phyloP scores from a whole-genome alignment of 2,797 vertebrate species.

The Poliocrania exsul region DNA sequence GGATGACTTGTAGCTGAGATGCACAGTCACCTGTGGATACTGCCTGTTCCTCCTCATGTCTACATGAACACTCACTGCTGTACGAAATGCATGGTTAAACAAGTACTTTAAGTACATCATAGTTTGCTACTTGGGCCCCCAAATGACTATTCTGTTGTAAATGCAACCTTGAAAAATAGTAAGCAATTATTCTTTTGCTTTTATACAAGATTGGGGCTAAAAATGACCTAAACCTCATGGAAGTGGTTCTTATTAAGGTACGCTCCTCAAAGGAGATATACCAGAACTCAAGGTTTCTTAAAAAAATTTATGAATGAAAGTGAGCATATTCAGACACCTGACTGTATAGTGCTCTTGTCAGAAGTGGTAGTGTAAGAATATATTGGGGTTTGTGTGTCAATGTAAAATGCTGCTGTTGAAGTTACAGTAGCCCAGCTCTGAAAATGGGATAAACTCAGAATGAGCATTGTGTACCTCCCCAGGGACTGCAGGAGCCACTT shows the following conservation, averaged over 20 bases:
- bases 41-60: background rate
- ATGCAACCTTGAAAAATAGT: background rate
- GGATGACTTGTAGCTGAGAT: background rate
- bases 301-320: background rate
- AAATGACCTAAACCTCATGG: background rate
- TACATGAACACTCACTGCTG: background rate
- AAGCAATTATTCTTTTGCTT: background rate
- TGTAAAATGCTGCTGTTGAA: background rate
- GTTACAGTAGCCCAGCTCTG: background rate
- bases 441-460: background rate
- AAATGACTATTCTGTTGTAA: background rate
- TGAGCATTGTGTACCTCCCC: background rate
- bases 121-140: background rate
- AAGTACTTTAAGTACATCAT: background rate
- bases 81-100: background rate
- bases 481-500: background rate
- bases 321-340: accelerated
- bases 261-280: background rate
- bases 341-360: background rate
- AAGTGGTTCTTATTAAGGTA: background rate
- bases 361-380: background rate
- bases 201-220: background rate
- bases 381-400: background rate
- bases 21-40: background rate
- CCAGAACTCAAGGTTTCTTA: background rate